Evolutionary conservation across 2,888 invertebrate genomes (phyloP), one percentile per base, ranked within the genome.

Genomic region (Acleris holmiana): DNA sequence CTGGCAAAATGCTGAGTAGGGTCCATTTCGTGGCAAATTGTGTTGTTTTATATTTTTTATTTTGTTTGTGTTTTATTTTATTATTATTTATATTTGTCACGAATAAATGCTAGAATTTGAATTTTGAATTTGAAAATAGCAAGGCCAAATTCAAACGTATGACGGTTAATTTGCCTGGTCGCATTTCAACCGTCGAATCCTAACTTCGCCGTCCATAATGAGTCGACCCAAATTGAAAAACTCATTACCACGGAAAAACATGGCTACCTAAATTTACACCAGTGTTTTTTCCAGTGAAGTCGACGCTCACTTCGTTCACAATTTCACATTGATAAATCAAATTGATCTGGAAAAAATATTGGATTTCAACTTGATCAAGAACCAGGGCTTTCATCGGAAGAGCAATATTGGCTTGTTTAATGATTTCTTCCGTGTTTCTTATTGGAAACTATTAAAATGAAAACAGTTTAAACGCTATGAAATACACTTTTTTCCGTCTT

Each of bases 151-250:
- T 18, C 23, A 17, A 46, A 47, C 6, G 19, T 58, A 51, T 40
- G 2, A 25, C 17, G 18, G 21, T 19, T 49, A 49, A 50, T 51
- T 51, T 40, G 17, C 35, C 29, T n/a, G n/a, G 19, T 18, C 25
- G 50, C n/a, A 50, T 41, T 64, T 48, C 46, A 3, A 48, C 18
- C 44, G 35, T 41, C 57, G 53, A 63, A 63, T 51, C 18, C 51
- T 47, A 48, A 63, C 56, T 64, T 53, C 58, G 18, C 51, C 47
- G 48, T 13, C 54, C 35, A 35, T 60, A 60, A 65, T 46, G 59
- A 55, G 59, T 49, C 49, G 65, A 55, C 59, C 59, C 55, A 55
- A 60, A 65, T 50, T 23, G 46, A 55, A 46, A 65, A 59, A 59
- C 54, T 64, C 59, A 64, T 59, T 64, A 59, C 47, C 35, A 21